Evolutionary conservation across 2,113 vertebrate genomes (phyloP).

Genomic region (Rhinolophus sinicus): DNA sequence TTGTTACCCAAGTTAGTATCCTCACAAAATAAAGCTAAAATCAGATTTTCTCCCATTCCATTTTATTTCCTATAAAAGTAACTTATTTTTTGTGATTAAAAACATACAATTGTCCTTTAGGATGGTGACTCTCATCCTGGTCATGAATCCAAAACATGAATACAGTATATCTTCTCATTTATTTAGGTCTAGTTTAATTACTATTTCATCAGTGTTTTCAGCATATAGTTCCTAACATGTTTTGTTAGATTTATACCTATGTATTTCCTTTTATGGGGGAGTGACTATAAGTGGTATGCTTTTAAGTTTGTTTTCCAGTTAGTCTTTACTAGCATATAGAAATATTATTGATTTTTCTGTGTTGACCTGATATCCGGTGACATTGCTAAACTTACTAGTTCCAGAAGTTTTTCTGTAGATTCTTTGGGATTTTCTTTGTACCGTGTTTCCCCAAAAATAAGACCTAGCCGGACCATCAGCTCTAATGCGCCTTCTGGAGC

Average conservation of each 20-base stretch:
- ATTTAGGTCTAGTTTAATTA: not conserved
- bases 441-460: too few species aligned
- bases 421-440: not conserved
- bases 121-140: not conserved
- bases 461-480: too few species aligned
- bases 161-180: not conserved
- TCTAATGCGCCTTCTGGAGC: too few species aligned
- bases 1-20: constrained; percentile 4
- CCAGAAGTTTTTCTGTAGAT: not conserved
- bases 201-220: not conserved
- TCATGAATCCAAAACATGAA: not conserved
- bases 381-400: not conserved
- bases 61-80: constrained; percentile 26
- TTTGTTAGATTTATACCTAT: not conserved
- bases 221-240: not conserved
- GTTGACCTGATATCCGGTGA: not conserved
- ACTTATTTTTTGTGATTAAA: constrained; percentile 29
- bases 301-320: not conserved
- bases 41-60: not conserved
- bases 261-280: not conserved
- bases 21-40: constrained; percentile 38
- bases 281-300: not conserved
- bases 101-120: constrained; percentile 18
- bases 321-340: not conserved
- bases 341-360: not conserved